Base-by-base conservation (phyloP, 2,888 invertebrate genomes). In the Dryobota labecula region DNA sequence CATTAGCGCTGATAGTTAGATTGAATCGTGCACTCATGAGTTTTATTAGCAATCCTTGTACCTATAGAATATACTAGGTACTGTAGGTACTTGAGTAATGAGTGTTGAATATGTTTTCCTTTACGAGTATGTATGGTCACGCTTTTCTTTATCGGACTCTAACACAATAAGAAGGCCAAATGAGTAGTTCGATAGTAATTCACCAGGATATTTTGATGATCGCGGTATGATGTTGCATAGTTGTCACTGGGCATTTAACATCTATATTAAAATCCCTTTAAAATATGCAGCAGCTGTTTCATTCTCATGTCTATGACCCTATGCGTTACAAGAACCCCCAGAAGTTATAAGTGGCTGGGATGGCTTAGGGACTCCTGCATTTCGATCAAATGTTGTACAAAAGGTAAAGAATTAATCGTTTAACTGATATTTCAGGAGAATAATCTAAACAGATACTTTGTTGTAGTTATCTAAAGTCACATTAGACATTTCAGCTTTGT, bases 11-110 rank as follows among this genome's bases (percentile, higher is more conserved):
- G 67, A 60, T 66, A 54, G 27, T 62, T 20, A 49, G 62, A 68
- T 65, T 61, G 36, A 33, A 47, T 45, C 66, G n/a, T n/a, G n/a
- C 41, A 33, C n/a, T 20, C 54, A 27, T 62, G 18, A 43, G 41
- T 45, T 63, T 70, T 79, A 79, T 67, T 80, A 70, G 61, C 60
- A 41, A 65, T 66, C 68, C 57, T 76, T 67, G 67, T 20, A 9
- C 43, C 69, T 61, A 49, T 57, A 45, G 49, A 67, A 49, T 72
- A 56, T n/a, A n/a, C n/a, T n/a, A n/a, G n/a, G n/a, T n/a, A n/a
- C n/a, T n/a, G n/a, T n/a, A 41, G 27, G 15, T 36, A 38, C 36
- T 49, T 54, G 15, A 60, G 47, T 49, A 62, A 75, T 61, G 24
- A 67, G 24, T 36, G 1, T 36, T 70, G 27, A 60, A 70, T 60